A percentile compares a stretch with the other conserved stretches of the same genome.
Evolutionary conservation across 2,888 invertebrate genomes (phyloP).

Genomic region (Limnephilus lunatus): DNA sequence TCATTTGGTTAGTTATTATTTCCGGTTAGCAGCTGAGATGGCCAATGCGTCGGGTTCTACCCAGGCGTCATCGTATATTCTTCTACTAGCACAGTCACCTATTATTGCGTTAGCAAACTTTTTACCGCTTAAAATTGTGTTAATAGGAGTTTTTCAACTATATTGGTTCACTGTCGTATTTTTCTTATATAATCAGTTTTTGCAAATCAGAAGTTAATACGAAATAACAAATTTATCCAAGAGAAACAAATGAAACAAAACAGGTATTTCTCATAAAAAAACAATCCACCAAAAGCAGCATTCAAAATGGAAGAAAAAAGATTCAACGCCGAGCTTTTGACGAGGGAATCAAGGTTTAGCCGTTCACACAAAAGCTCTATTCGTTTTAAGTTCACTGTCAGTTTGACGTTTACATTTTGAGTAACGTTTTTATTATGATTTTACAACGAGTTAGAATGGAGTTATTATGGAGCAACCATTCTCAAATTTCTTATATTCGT

Average conservation of each 20-base stretch:
- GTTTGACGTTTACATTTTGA: not conserved
- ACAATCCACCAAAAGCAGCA: not conserved
- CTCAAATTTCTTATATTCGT: not conserved
- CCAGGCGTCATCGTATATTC: too few relatives aligned
- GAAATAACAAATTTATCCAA: too few relatives aligned
- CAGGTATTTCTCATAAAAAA: not conserved
- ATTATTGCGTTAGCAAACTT: too few relatives aligned
- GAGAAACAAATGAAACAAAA: not conserved
- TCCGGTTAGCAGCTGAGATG: too few relatives aligned
- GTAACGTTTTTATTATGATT: not conserved
- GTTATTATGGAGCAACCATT: not conserved
- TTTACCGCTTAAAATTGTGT: too few relatives aligned
- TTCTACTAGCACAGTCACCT: too few relatives aligned
- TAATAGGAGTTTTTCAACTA: too few relatives aligned
- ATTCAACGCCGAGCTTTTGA: not conserved
- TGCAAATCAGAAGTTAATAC: too few relatives aligned
- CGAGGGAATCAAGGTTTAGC: not conserved
- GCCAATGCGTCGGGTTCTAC: too few relatives aligned
- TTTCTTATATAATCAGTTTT: too few relatives aligned
- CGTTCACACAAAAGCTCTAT: not conserved
- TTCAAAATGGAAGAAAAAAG: not conserved
- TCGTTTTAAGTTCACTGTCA: not conserved
- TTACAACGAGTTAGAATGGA: not conserved
- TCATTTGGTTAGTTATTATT: too few relatives aligned
- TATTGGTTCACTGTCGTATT: too few relatives aligned